Conservation (phyloP, 2,888 invertebrate genomes). For the Stenoptilia bipunctidactyla region DNA sequence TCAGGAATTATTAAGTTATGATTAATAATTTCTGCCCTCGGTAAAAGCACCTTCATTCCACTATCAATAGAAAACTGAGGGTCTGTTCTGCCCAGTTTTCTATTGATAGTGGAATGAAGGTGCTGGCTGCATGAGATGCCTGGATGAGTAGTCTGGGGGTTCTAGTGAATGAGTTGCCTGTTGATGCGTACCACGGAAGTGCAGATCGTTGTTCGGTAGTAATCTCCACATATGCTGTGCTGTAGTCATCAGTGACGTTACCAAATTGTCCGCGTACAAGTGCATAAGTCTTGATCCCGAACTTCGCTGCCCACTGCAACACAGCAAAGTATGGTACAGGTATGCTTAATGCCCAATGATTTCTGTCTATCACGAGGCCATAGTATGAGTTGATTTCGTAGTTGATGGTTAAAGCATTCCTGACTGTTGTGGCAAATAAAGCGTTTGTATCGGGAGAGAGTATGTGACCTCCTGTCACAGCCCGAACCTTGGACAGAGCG, state of each 20-base stretch:
- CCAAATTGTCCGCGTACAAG: background rate
- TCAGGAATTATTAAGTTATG: too few species aligned
- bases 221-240: background rate
- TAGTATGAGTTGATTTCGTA: background rate
- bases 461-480: background rate
- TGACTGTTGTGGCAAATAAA: background rate
- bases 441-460: background rate
- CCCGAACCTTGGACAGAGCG: background rate
- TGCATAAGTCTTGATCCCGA: background rate
- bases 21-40: too few species aligned
- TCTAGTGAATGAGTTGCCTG: background rate
- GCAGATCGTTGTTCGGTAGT: background rate
- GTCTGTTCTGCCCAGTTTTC: too few species aligned
- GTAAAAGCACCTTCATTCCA: too few species aligned
- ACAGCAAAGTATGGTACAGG: background rate
- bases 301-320: background rate
- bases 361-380: background rate
- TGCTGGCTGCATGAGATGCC: too few species aligned
- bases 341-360: background rate
- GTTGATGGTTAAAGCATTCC: background rate
- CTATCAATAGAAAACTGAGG: too few species aligned
- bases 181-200: background rate
- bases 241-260: background rate
- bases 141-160: too few species aligned
- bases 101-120: too few species aligned